These are phyloP conservation scores for Stichopus horrens DNA, from an alignment of 53 echinoderm and acorn worm species.

Conservation along the genomic window DNA sequence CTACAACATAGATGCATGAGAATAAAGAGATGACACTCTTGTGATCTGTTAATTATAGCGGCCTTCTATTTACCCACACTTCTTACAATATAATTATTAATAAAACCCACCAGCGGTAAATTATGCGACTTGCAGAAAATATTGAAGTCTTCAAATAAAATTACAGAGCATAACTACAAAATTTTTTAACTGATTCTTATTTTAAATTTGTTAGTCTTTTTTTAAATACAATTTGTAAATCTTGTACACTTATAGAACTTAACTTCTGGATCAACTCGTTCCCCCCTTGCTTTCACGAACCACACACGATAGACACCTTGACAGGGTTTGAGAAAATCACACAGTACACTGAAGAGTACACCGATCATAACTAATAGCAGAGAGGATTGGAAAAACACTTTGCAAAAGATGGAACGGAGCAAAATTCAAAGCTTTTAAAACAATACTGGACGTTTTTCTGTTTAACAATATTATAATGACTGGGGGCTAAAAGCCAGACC, in stretches of 20 bases:
- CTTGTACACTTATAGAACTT: background rate
- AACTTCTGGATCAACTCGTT: background rate
- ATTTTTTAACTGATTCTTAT: background rate
- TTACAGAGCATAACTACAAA: constrained; percentile 13
- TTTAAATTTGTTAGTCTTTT: background rate
- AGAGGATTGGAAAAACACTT: too few relatives aligned
- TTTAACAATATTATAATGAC: too few relatives aligned
- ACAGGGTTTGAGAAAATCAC: too few relatives aligned
- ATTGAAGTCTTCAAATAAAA: background rate
- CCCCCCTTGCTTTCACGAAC: background rate
- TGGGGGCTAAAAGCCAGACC: too few relatives aligned
- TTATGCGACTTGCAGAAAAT: background rate
- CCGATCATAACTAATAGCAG: too few relatives aligned
- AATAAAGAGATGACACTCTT: background rate
- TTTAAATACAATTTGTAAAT: constrained; percentile 3
- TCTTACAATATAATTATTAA: constrained; percentile 4
- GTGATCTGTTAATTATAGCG: background rate
- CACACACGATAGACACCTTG: background rate
- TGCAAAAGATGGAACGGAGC: too few relatives aligned
- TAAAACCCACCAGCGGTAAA: constrained; percentile 11
- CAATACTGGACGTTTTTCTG: too few relatives aligned
- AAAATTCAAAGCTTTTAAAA: too few relatives aligned
- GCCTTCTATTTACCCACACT: background rate
- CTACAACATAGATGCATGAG: too few relatives aligned
- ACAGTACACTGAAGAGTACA: too few relatives aligned